Evolutionary conservation across 1,140 invertebrate genomes (phyloP), one percentile per base, ranked within the genome.

Genomic region (Macrotrachela quadricornifera): DNA sequence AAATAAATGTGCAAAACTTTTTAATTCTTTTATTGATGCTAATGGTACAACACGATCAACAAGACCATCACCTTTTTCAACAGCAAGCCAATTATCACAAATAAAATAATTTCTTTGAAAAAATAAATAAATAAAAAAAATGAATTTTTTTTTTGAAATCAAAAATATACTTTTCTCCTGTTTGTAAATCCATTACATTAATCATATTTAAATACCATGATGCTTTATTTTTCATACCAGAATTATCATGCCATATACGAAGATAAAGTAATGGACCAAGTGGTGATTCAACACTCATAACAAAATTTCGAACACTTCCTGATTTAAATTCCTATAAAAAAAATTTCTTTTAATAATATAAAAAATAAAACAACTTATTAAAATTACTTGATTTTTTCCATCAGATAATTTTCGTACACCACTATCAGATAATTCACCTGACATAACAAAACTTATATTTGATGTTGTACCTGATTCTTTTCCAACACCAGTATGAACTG

Each of bases 191-290:
- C 1, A 61, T 62, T 11, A 71, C 53, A 36, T 65, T 60, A 14
- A 70, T 53, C 54, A 67, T 64, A 50, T 71, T 64, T 11, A 69
- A 59, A 52, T 63, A 70, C 68, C 69, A 71, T 18, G 63, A 63
- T 46, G 61, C 59, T n/a, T 59, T 49, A 50, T 63, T 62, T 8
- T 64, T 63, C 15, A 61, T 59, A 10, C 65, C 69, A 39, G 61
- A 60, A 54, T 71, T 71, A 58, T 71, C 69, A 56, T 71, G 69
- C 68, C 68, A 71, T 49, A 71, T 64, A 13, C 68, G 58, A 17
- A 70, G 57, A 55, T 66, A 68, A n/a, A 60, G 63, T 10, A 69
- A 56, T 11, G 62, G 57, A 1, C 69, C 69, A 6, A 70, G 58
- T 21, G 57, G 60, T 0, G 55, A 21, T 45, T 70, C 68, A 11